Base-by-base conservation (phyloP, 1,140 invertebrate species). In the Euglossa dilemma region DNA sequence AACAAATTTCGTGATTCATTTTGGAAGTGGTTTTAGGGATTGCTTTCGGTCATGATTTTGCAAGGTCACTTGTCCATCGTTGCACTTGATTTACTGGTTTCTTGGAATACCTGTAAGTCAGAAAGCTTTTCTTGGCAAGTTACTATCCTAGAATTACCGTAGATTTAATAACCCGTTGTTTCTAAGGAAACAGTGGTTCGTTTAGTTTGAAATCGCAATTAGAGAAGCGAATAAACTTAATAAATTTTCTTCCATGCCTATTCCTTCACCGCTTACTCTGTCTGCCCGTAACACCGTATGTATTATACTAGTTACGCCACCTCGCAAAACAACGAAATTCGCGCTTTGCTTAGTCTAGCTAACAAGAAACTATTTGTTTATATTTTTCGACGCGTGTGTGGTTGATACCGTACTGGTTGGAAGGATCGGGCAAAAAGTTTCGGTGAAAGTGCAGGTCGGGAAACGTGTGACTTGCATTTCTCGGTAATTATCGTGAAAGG, bases 391-490 rank as follows among this genome's bases (percentile, higher is more conserved):
- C 14, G 6, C 20, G 25, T 36, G 7, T 14, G 16, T 7, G 0
- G 18, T 47, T 56, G 47, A 67, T 45, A 12, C 18, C 9, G 6
- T 1, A 25, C 45, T 74, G 25, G 28, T 71, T 20, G 43, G 25
- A 23, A 59, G 28, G 16, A n/a, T 16, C 14, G 25, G 28, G n/a
- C 16, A 74, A 79, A 69, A 83, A 75, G 57, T 54, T 54, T 64
- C 45, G 61, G 84, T 83, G 85, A 86, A 87, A 87, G 84, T 86
- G 61, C 43, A 71, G n/a, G 11, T 25, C n/a, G 23, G n/a, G 20
- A 45, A 43, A 82, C 76, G 76, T 61, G 67, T 72, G 75, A 78
- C 80, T 83, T 69, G 64, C 82, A 50, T 86, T 73, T 75, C 56
- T 78, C 66, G 54, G 47, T 57, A 83, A 86, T 84, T 75, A 83